These are phyloP conservation scores for Rhabdomys pumilio DNA, from an alignment of 2,797 vertebrate species.

Conservation along the genomic window DNA sequence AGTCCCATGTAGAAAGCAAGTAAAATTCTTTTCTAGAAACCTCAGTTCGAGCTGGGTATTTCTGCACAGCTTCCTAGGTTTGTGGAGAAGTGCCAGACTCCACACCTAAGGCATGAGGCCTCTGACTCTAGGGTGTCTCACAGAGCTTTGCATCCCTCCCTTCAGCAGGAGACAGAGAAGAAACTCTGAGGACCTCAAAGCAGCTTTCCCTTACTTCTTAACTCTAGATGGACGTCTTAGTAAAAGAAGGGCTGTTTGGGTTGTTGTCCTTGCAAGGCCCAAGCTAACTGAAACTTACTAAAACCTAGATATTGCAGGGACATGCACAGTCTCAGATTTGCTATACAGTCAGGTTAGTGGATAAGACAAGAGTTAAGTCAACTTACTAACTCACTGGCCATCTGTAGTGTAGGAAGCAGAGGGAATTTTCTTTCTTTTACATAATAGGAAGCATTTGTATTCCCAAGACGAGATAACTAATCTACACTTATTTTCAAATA, in stretches of 20 bases:
- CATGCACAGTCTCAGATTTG: background rate
- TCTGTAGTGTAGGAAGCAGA: background rate
- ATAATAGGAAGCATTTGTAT: background rate
- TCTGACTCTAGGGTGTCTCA: background rate
- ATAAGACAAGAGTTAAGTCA: background rate
- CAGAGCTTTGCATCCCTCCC: accelerated
- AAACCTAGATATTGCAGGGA: background rate
- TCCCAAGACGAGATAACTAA: background rate
- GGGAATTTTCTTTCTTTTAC: conserved; percentile 1
- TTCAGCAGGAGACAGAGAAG: background rate
- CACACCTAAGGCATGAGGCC: accelerated
- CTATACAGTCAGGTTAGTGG: background rate
- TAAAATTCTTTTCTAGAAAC: background rate
- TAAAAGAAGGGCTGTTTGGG: background rate
- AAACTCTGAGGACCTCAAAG: background rate
- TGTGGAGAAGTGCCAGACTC: background rate
- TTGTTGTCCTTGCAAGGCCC: background rate
- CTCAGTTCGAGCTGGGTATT: background rate
- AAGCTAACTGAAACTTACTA: background rate
- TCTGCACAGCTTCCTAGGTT: background rate
- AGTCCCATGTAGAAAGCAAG: background rate
- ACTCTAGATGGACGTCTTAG: background rate
- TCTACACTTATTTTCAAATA: conserved; percentile 36
- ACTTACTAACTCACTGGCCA: background rate
- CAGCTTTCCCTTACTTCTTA: background rate